Conservation (phyloP, 2,888 invertebrate genomes). For the Polyommatus iphigenia region DNA sequence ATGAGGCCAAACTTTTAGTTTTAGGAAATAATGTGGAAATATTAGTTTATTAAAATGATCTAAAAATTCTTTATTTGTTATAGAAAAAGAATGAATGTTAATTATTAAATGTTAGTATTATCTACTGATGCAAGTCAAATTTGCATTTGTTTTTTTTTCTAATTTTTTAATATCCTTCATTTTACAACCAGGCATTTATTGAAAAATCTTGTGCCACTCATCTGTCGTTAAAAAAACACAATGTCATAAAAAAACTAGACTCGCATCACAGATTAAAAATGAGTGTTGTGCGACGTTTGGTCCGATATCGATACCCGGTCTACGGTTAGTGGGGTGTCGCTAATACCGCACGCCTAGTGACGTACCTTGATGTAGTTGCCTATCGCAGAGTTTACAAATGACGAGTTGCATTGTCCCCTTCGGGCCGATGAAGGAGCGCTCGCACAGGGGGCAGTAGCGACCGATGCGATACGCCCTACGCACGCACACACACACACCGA, state of each 20-base stretch:
- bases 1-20: background rate
- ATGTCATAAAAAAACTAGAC: background rate
- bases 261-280: background rate
- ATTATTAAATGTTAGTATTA: background rate
- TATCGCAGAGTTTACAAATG: conserved; percentile 81
- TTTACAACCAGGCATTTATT: background rate
- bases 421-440: conserved; percentile 84
- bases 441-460: conserved; percentile 86
- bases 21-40: background rate
- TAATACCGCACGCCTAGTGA: conserved; percentile 50
- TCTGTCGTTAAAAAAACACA: background rate
- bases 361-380: conserved; percentile 80
- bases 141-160: background rate
- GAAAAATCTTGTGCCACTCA: background rate
- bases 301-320: conserved; percentile 23
- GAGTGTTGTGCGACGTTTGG: conserved; percentile 27
- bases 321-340: conserved; percentile 26
- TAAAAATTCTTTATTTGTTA: background rate
- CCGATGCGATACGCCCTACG: conserved; percentile 86
- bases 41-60: background rate
- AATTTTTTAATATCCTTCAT: background rate
- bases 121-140: background rate
- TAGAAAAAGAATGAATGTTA: background rate
- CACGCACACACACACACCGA: conserved; percentile 72
- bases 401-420: conserved; percentile 84